Base-by-base conservation (phyloP, 2,797 vertebrate species). In the Danio kyathit region DNA sequence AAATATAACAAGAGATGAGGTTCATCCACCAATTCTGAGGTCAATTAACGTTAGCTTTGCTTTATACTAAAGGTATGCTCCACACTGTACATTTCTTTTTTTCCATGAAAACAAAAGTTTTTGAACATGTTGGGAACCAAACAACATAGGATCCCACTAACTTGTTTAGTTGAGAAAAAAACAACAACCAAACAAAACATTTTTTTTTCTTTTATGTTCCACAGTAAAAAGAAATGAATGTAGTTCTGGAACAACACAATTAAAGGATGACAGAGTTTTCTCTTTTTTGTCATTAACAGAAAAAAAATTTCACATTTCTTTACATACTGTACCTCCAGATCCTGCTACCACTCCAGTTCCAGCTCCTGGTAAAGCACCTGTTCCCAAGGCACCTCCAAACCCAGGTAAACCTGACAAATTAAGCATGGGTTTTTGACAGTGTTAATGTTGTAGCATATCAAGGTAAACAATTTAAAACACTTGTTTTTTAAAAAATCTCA, bases 321-420 rank as follows among this genome's bases (percentile, higher is more conserved):
- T 29, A 17, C 71, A 75, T 59, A n/a, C n/a, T n/a, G n/a, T n/a
- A 83, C 78, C 76, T 49, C 82, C 84, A 77, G 74, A 19, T 43
- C 81, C 56, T 57, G 52, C 40, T 40, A 44, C 64, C 60, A 48
- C 44, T 87, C 85, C 88, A 81, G 81, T 56, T 13, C 89, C 91
- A 61, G 87, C 86, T 84, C 79, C 49, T 61, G 86, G 82, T 11
- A 79, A 74, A 6, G 85, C 83, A 10, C 88, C 89, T 69, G 61
- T 82, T 82, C 87, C 88, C 79, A 88, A 74, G 65, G 82, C 88
- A 12, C 87, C 93, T 87, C 29, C 8, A 86, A 44, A 78, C 82
- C 76, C 81, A 71, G 64, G 82, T 56, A 70, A 63, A 83, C 82
- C 82, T 72, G 51, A 73, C 40, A 43, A 48, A 43, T 57, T 54